phyloP scores from a whole-genome alignment of 2,888 invertebrate species.

The Autographa pulchrina region DNA sequence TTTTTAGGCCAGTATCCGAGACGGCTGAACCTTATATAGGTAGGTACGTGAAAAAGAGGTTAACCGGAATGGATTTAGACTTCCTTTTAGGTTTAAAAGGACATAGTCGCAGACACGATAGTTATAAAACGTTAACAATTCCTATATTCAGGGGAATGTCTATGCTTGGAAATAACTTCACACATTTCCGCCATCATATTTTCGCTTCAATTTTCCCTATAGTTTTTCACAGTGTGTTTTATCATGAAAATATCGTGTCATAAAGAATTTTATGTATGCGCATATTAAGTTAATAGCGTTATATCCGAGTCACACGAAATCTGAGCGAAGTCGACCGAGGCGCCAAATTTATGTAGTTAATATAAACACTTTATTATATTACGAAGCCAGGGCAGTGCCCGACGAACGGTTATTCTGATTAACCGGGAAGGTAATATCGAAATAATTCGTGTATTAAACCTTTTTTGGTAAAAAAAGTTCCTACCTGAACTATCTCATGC shows the following conservation, averaged over 20 bases:
- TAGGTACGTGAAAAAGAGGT: no score
- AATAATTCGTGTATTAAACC: not conserved
- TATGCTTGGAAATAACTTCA: not conserved
- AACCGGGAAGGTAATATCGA: not conserved
- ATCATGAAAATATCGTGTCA: conserved; percentile 58
- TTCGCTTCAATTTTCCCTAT: conserved; percentile 18
- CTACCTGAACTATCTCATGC: no score
- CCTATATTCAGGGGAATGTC: not conserved
- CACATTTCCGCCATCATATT: conserved; percentile 9
- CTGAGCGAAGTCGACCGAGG: conserved; percentile 58
- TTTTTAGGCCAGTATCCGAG: no score
- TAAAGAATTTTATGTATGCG: conserved; percentile 73
- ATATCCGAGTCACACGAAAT: conserved; percentile 66
- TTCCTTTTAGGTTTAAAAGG: no score
- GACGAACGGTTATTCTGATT: not conserved
- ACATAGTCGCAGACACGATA: no score
- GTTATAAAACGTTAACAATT: no score
- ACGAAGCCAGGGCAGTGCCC: conserved; percentile 3
- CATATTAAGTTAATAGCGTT: conserved; percentile 70
- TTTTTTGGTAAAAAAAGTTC: not conserved
- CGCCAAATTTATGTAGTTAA: conserved; percentile 71
- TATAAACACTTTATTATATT: conserved; percentile 48
- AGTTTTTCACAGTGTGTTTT: conserved; percentile 49
- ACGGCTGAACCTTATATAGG: no score
- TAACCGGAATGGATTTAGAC: no score